These are phyloP conservation scores for Agelastica alni DNA, from an alignment of 2,888 invertebrate species.

Conservation along the genomic window DNA sequence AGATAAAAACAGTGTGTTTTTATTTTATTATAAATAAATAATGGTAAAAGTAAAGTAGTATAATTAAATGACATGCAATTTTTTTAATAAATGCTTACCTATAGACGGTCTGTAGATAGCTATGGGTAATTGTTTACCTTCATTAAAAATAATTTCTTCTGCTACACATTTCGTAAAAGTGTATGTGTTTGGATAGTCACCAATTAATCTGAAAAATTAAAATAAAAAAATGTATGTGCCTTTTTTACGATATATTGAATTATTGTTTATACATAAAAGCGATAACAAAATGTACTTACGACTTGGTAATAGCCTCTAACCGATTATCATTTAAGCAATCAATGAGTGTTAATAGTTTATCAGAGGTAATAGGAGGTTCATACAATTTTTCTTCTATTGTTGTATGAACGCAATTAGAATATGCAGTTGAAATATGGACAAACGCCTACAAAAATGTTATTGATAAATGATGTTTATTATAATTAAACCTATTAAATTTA, in stretches of 20 bases:
- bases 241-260: no score
- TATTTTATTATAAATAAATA: no score
- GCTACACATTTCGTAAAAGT: conserved; percentile 88
- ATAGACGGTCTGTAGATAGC: conserved; percentile 85
- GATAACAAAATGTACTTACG: no score
- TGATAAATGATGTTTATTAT: no score
- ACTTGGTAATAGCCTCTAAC: conserved; percentile 45
- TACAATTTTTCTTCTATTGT: conserved; percentile 64
- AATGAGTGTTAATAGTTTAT: conserved; percentile 54
- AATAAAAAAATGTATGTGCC: no score
- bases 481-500: no score
- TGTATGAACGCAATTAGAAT: conserved; percentile 63
- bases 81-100: conserved; percentile 63
- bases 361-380: conserved; percentile 50
- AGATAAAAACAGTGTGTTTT: no score
- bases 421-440: conserved; percentile 69
- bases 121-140: conserved; percentile 71
- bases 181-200: conserved; percentile 71
- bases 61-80: no score
- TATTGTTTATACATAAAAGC: no score
- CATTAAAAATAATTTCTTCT: conserved; percentile 72
- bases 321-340: conserved; percentile 56
- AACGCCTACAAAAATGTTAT: conserved; percentile 57
- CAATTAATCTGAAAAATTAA: conserved; percentile 39
- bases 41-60: no score